These are phyloP conservation scores for Gastracanthus pulcherrimus DNA, from an alignment of 2,888 invertebrate species.

Conservation along the genomic window DNA sequence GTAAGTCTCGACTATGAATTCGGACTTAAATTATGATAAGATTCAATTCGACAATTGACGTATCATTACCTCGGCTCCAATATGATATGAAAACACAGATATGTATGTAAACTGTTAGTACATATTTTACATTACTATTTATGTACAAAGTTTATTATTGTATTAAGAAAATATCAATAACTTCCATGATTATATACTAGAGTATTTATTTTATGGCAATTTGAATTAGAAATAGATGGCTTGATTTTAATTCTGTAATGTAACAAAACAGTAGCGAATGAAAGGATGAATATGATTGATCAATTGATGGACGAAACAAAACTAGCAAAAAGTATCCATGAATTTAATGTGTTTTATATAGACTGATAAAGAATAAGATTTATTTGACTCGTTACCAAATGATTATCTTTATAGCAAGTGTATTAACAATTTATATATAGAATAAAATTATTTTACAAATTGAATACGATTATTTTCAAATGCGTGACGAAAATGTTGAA, in stretches of 20 bases:
- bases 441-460: background rate
- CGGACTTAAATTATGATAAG: background rate
- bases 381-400: too few species aligned
- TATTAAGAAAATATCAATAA: too few species aligned
- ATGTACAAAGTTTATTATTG: too few species aligned
- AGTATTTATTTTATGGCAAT: too few species aligned
- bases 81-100: background rate
- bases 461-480: background rate
- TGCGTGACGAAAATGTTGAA: background rate
- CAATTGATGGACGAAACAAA: background rate
- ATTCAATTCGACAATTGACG: background rate
- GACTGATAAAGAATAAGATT: background rate
- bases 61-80: too few species aligned
- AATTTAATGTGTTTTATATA: background rate
- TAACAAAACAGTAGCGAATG: too few species aligned
- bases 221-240: too few species aligned
- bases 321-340: background rate
- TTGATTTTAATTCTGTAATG: too few species aligned
- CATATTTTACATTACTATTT: too few species aligned
- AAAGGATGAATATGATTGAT: too few species aligned
- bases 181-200: too few species aligned
- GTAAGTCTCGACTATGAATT: too few species aligned
- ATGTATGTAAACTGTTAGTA: background rate
- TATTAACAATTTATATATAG: background rate
- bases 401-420: background rate